phyloP scores from a whole-genome alignment of 2,888 invertebrate genomes.

The Eupithecia centaureata region DNA sequence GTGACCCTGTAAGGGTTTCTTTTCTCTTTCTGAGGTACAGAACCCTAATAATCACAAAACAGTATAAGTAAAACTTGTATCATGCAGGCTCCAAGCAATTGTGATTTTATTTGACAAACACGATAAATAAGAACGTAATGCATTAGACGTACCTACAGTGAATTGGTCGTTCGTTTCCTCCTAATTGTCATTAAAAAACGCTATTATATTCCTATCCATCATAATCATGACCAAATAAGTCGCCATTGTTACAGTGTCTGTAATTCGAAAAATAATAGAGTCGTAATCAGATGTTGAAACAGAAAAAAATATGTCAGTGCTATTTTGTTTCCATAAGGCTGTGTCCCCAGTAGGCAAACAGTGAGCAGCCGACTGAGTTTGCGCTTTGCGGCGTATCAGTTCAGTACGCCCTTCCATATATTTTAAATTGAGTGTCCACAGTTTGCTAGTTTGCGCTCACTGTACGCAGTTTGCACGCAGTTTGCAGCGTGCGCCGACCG shows the following conservation, averaged over 20 bases:
- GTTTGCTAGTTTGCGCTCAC: no score
- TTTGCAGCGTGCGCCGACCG: no score
- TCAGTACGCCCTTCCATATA: no score
- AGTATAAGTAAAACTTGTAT: background rate
- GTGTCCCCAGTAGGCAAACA: no score
- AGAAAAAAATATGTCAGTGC: background rate
- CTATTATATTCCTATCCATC: conserved; percentile 39
- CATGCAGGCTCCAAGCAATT: background rate
- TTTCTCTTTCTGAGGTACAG: no score
- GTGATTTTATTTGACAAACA: background rate
- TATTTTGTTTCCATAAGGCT: no score
- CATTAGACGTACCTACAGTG: conserved; percentile 13
- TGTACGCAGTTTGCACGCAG: no score
- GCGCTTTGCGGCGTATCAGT: no score
- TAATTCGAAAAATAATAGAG: background rate
- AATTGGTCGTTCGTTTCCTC: conserved; percentile 36
- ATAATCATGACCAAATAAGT: conserved; percentile 33
- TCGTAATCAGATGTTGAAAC: background rate
- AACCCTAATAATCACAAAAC: background rate
- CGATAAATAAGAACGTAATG: background rate
- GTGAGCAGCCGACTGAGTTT: no score
- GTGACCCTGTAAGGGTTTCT: no score
- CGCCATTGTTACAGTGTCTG: background rate
- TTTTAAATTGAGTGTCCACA: no score
- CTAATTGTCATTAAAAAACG: conserved; percentile 33